These are phyloP conservation scores for Aleadryas rufinucha DNA, from an alignment of 2,113 vertebrate species.

Conservation along the genomic window DNA sequence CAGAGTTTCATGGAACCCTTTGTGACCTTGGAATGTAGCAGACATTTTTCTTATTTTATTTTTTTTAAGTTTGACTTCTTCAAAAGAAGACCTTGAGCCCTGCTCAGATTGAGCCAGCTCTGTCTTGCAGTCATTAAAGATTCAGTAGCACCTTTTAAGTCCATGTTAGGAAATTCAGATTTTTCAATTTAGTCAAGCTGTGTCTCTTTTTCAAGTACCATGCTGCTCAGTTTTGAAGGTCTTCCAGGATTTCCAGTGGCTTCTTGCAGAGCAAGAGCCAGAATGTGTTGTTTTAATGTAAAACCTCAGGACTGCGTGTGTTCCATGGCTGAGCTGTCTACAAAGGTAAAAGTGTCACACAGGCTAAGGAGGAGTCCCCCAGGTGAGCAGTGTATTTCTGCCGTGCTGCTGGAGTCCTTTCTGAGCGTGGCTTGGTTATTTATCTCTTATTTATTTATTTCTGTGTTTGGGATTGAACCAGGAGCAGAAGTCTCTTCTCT, in stretches of 20 bases:
- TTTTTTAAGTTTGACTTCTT: slow-evolving; percentile 39
- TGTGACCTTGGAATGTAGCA: slow-evolving; percentile 68
- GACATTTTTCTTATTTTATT: slow-evolving; percentile 1
- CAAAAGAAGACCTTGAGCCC: slow-evolving; percentile 59
- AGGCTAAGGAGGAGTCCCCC: neutral
- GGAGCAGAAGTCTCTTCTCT: neutral
- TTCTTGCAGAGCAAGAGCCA: neutral
- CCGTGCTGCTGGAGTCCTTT: neutral
- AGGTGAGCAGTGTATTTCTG: neutral
- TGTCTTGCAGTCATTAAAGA: slow-evolving; percentile 25
- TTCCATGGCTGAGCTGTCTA: neutral
- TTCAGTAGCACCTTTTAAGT: slow-evolving; percentile 62
- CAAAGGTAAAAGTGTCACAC: neutral
- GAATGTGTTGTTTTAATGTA: neutral
- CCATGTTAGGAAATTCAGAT: slow-evolving; percentile 48
- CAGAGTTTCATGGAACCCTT: neutral
- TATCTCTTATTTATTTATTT: slow-evolving; percentile 9
- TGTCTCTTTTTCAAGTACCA: neutral
- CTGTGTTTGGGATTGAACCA: neutral
- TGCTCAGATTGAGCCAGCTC: slow-evolving; percentile 18
- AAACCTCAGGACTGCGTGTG: neutral
- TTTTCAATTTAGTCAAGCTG: slow-evolving; percentile 50
- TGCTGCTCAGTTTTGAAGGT: slow-evolving; percentile 13
- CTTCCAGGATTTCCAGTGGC: slow-evolving; percentile 44
- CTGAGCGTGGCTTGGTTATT: neutral